These are phyloP conservation scores for Hippocampus zosterae DNA, from an alignment of 2,113 vertebrate species.

Conservation along the genomic window DNA sequence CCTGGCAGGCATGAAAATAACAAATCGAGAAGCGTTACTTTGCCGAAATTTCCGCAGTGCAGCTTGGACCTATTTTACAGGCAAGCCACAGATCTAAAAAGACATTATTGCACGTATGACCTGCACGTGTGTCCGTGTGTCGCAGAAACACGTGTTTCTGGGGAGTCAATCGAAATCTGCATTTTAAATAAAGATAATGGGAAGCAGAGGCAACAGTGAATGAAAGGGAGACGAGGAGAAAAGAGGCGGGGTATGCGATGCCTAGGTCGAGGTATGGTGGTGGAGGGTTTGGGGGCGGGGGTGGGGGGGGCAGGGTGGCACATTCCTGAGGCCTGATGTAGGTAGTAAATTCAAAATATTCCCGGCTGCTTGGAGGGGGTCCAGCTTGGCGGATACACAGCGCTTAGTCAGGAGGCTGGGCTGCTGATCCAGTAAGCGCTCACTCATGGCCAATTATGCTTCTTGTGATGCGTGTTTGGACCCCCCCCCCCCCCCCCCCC, in stretches of 20 bases:
- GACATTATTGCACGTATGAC: slow-evolving; percentile 23
- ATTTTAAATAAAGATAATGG: slow-evolving; percentile 73
- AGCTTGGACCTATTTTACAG: slow-evolving; percentile 63
- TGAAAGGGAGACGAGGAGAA: slow-evolving; percentile 43
- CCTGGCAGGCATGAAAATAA: slow-evolving; percentile 58
- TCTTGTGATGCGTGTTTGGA: slow-evolving; percentile 60
- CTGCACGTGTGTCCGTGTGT: slow-evolving; percentile 24
- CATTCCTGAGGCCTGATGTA: slow-evolving; percentile 67
- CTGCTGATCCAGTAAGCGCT: slow-evolving; percentile 63
- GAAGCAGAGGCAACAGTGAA: slow-evolving; percentile 60
- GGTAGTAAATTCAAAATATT: slow-evolving; percentile 69
- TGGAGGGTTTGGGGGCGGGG: too few species aligned
- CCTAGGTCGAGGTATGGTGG: slow-evolving; percentile 19
- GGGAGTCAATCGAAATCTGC: slow-evolving; percentile 72
- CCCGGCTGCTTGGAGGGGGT: slow-evolving; percentile 62
- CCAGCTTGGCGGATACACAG: slow-evolving; percentile 55
- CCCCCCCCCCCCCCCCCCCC: background rate
- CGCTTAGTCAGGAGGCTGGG: slow-evolving; percentile 57
- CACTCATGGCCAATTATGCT: slow-evolving; percentile 62
- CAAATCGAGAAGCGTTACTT: slow-evolving; percentile 38
- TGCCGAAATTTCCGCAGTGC: slow-evolving; percentile 65
- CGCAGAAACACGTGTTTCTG: slow-evolving; percentile 66
- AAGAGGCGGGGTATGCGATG: slow-evolving; percentile 43
- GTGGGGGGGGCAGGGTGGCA: background rate
- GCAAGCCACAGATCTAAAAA: slow-evolving; percentile 46